Percentiles rank a stretch among this genome's conserved stretches.
These are phyloP conservation scores for Carpatolechia fugitivella DNA, from an alignment of 2,888 invertebrate species.

Conservation along the genomic window DNA sequence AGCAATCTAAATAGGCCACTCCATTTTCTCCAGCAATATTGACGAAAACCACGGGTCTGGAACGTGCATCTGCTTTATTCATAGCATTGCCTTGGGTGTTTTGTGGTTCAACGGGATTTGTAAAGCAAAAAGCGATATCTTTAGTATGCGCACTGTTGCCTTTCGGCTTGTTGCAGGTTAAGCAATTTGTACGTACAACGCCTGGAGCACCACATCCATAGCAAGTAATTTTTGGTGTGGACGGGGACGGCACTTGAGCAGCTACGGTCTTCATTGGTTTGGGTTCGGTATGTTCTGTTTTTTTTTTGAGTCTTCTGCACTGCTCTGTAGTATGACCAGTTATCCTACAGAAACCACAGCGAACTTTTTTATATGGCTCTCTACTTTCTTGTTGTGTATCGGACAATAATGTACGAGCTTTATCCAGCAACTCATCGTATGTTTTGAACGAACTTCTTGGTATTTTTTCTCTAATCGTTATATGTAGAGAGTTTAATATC, in stretches of 20 bases:
- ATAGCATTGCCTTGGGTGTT: too few species aligned
- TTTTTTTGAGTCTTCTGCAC: background rate
- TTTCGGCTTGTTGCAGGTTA: conserved; percentile 11
- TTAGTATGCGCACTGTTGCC: background rate
- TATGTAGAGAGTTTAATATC: background rate
- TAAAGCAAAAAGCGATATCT: background rate
- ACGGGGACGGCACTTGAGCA: conserved; percentile 9
- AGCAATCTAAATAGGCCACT: conserved; percentile 15
- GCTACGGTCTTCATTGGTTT: background rate
- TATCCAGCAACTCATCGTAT: background rate
- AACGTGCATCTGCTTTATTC: conserved; percentile 4
- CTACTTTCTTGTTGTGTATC: background rate
- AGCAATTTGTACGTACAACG: conserved; percentile 19
- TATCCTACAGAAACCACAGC: background rate
- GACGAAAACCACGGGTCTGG: conserved; percentile 10
- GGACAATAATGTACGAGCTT: background rate
- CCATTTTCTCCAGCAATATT: background rate
- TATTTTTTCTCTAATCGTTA: background rate
- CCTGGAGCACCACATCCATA: conserved; percentile 24
- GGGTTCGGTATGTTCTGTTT: background rate
- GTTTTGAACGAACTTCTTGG: background rate
- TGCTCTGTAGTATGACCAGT: background rate
- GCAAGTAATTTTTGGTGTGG: conserved; percentile 18
- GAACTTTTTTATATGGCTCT: background rate
- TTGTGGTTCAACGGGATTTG: background rate